Evolutionary conservation across 2,888 invertebrate species (phyloP).

Genomic region (Apeira syringaria): DNA sequence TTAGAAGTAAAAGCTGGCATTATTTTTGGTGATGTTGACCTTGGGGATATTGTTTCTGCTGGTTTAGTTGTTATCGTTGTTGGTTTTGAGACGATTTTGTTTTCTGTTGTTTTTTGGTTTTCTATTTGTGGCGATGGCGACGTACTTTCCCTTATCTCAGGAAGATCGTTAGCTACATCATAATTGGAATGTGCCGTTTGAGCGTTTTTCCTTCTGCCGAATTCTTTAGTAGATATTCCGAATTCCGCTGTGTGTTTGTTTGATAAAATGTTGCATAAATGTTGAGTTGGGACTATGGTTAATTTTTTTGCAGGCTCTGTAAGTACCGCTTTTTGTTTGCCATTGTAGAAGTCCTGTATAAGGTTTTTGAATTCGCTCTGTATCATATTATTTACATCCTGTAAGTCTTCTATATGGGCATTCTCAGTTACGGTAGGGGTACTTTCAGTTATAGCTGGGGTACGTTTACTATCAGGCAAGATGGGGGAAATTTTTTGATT

Average conservation of each 20-base stretch:
- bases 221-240: constrained; percentile 20
- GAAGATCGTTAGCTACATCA: neutral
- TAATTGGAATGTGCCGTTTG: neutral
- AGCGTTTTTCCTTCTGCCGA: constrained; percentile 19
- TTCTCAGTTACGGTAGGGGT: no score
- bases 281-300: constrained; percentile 33
- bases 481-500: neutral
- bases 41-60: neutral
- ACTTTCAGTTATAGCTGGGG: neutral
- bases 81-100: no score
- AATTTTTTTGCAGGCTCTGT: constrained; percentile 28
- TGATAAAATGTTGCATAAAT: constrained; percentile 35
- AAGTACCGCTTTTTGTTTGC: constrained; percentile 20
- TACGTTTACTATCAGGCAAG: neutral
- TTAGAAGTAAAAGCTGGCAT: neutral
- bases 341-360: constrained; percentile 12
- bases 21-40: neutral
- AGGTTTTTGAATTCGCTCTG: constrained; percentile 14
- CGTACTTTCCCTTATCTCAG: neutral
- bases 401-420: neutral
- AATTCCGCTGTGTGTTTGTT: constrained; percentile 31
- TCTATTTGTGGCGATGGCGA: neutral
- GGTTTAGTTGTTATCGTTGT: no score
- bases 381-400: constrained; percentile 1
- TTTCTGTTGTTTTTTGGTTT: no score